Conservation (phyloP, 2,113 vertebrate genomes). For the Carlito syrichta region DNA sequence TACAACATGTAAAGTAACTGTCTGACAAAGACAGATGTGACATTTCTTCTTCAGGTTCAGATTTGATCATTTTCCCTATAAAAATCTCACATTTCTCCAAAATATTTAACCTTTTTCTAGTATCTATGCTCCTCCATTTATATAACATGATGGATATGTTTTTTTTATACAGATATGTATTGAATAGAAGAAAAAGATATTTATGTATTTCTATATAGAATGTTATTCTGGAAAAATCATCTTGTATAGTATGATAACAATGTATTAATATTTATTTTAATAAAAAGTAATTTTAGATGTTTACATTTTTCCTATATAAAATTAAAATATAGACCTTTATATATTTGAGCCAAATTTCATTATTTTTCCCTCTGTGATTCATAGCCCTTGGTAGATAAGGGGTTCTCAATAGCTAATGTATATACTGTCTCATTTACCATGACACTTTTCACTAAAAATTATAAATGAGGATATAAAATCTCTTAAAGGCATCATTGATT, state of each 20-base stretch:
- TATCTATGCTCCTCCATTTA: not conserved
- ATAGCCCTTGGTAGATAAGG: not conserved
- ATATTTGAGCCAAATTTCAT: not conserved
- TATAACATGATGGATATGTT: no score
- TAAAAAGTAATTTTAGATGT: not conserved
- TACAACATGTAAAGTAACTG: not conserved
- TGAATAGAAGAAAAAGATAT: not conserved
- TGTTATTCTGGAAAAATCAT: not conserved
- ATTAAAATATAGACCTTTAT: not conserved
- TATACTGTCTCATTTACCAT: not conserved
- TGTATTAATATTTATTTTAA: not conserved
- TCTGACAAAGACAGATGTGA: not conserved
- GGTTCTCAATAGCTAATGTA: not conserved
- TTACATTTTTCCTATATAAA: not conserved
- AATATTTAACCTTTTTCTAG: not conserved
- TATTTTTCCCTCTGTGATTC: not conserved
- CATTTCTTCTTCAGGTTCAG: not conserved
- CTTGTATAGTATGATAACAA: not conserved
- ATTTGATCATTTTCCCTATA: not conserved
- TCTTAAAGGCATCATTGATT: conserved; percentile 17
- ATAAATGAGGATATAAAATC: conserved; percentile 24
- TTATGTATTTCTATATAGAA: not conserved
- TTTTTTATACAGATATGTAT: not conserved
- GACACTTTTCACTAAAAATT: conserved; percentile 39
- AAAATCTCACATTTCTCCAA: not conserved